Base-by-base conservation (phyloP, 1,140 invertebrate species). In the Solenopsis fugax region DNA sequence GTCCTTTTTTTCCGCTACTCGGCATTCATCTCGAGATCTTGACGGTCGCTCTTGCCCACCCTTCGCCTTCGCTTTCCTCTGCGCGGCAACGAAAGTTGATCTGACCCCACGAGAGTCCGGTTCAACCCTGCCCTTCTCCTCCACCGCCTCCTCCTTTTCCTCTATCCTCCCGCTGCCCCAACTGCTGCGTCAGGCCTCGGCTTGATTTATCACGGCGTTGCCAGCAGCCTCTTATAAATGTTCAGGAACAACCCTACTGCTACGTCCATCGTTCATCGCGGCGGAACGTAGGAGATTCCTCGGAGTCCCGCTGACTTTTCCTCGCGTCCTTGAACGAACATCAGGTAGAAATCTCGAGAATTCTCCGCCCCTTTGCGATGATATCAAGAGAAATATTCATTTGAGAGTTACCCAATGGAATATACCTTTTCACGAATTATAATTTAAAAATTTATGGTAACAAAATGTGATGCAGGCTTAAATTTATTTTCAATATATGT, bases 151-250 rank as follows among this genome's bases (percentile, higher is more conserved):
- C 54, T n/a, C 12, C 41, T 18, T 13, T 12, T 13, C 4, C 21
- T 12, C 76, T 48, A 18, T 50, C 78, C 58, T 41, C 58, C 54
- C 29, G 48, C 29, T 50, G n/a, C 12, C 76, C 48, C 21, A 41
- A 41, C 85, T 52, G 80, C 52, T 21, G 48, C 81, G 85, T 37
- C 48, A 37, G 80, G 18, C 29, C n/a, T 52, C 12, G 72, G n/a
- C 88, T 92, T 94, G 92, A 94, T 94, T 94, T 94, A 94, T 94
- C 92, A 82, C 76, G 85, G 84, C 77, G 84, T 88, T 90, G 89
- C 87, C 88, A 77, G 90, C 84, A 90, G 67, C 72, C 71, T 91
- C 90, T 93, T 93, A 92, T 92, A 93, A 92, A 92, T 92, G 93
- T 92, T 90, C 80, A 86, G 88, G 87, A 93, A 92, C 91, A 92